Evolutionary conservation across 2,797 vertebrate species (phyloP).

Genomic region (Crypturellus tataupa): DNA sequence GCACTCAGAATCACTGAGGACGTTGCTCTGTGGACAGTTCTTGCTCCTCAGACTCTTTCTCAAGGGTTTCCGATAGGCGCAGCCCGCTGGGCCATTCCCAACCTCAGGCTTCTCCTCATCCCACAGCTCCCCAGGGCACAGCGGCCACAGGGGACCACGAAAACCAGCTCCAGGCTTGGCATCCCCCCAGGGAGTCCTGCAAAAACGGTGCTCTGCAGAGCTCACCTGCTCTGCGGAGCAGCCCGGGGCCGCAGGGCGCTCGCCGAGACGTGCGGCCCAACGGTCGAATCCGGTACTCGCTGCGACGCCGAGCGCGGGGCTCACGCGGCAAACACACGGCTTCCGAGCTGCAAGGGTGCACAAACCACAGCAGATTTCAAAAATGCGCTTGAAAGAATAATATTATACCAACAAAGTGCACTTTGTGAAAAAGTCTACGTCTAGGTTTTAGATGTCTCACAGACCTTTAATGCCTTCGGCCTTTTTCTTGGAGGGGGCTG

Average conservation of each 20-base stretch:
- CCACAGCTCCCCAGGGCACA: too few species aligned
- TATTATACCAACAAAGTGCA: not conserved
- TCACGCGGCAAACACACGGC: not conserved
- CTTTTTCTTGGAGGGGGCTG: not conserved
- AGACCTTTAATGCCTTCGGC: not conserved
- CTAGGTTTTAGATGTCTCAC: not conserved
- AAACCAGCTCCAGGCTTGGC: not conserved
- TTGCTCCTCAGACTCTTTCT: not conserved
- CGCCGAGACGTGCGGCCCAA: too few species aligned
- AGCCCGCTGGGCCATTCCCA: not conserved
- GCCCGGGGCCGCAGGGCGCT: not conserved
- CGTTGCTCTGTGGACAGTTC: not conserved
- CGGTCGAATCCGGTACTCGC: too few species aligned
- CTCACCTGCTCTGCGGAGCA: not conserved
- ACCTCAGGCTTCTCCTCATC: accelerated
- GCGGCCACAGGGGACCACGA: not conserved
- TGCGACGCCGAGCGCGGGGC: too few species aligned
- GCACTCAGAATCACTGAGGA: not conserved
- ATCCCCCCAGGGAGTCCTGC: not conserved
- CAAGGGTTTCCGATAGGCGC: accelerated
- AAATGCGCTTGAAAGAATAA: not conserved
- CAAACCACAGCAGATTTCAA: not conserved
- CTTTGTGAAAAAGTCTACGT: not conserved
- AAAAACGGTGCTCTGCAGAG: not conserved
- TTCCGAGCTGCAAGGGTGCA: not conserved